These are phyloP conservation scores for Leptopilina drosophilae DNA, from an alignment of 2,888 invertebrate genomes.

Conservation along the genomic window DNA sequence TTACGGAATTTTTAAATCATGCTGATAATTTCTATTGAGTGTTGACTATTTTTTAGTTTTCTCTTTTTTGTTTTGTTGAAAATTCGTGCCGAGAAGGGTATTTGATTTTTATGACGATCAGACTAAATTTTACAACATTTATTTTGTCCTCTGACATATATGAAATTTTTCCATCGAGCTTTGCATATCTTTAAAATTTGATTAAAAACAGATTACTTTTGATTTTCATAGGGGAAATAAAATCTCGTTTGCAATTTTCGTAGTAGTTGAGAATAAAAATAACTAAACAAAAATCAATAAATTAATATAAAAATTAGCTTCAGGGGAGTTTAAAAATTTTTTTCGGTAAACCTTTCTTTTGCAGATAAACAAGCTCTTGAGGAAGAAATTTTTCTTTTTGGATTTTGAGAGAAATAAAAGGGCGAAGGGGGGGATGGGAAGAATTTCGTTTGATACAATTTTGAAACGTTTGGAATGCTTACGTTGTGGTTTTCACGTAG, in stretches of 20 bases:
- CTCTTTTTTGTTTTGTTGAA: not conserved
- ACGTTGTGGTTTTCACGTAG: constrained; percentile 81
- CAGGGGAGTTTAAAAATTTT: no score
- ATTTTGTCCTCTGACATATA: constrained; percentile 4
- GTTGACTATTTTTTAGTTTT: constrained; percentile 4
- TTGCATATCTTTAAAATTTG: not conserved
- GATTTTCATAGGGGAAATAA: no score
- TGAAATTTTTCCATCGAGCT: not conserved
- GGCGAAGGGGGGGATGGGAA: constrained; percentile 34
- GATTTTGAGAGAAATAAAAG: constrained; percentile 1
- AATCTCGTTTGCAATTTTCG: not conserved
- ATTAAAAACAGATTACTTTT: no score
- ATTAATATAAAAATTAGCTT: no score
- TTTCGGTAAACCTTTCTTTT: not conserved
- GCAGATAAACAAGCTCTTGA: not conserved
- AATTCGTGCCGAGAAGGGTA: not conserved
- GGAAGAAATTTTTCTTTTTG: not conserved
- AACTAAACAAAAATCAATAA: not conserved
- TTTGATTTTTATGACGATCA: not conserved
- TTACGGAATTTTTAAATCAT: no score
- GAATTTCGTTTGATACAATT: constrained; percentile 52
- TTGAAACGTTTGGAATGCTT: constrained; percentile 52
- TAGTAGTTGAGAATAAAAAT: not conserved
- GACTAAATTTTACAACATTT: constrained; percentile 32
- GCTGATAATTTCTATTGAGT: no score